These are phyloP conservation scores for Pterobdella sp. DNA, from an alignment of 2,888 invertebrate genomes.

Conservation along the genomic window DNA sequence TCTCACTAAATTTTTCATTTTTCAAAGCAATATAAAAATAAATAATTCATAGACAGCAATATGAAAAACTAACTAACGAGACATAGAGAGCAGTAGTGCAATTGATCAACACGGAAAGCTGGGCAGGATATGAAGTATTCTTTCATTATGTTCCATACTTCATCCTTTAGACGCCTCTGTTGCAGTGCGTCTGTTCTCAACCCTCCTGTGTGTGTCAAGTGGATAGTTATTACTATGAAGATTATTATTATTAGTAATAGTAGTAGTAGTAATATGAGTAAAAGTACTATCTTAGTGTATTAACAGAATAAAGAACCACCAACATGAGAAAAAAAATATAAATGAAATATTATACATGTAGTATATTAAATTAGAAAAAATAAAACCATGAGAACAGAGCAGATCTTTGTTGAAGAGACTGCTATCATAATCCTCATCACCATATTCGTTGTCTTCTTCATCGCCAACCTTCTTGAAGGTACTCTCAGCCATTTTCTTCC, in stretches of 20 bases:
- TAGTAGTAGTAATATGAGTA: too few relatives aligned
- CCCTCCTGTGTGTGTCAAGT: background rate
- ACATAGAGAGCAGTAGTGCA: background rate
- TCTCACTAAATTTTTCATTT: too few relatives aligned
- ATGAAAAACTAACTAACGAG: background rate
- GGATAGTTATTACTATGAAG: too few relatives aligned
- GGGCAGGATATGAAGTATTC: background rate
- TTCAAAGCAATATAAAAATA: too few relatives aligned
- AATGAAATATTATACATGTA: too few relatives aligned
- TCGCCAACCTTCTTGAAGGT: background rate
- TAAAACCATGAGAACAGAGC: background rate
- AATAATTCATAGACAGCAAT: too few relatives aligned
- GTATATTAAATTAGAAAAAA: background rate
- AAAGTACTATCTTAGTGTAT: too few relatives aligned
- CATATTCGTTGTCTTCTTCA: background rate
- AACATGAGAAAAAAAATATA: too few relatives aligned
- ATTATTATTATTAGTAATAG: too few relatives aligned
- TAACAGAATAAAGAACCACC: too few relatives aligned
- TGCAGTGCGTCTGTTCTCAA: background rate
- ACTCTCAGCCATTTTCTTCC: background rate
- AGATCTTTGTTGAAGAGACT: background rate
- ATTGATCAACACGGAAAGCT: background rate
- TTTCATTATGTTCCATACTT: background rate
- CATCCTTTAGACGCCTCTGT: background rate
- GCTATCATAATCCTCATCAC: background rate